A percentile compares a stretch with the other conserved stretches of the same genome.
phyloP scores from a whole-genome alignment of 2,113 vertebrate species.

The Morphnarchus princeps region DNA sequence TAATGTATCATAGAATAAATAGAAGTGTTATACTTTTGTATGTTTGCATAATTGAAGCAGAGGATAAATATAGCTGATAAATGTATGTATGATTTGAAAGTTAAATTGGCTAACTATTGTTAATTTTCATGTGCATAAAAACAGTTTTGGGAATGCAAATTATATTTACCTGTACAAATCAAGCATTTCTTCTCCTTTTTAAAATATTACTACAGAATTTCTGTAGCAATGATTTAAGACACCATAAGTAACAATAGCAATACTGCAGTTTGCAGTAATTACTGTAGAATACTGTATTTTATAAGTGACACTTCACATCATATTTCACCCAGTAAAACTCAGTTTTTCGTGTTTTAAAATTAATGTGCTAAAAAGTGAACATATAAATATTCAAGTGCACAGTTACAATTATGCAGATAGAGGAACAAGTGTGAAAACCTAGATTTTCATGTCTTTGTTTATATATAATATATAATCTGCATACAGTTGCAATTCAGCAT shows the following conservation, averaged over 20 bases:
- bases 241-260: neutral
- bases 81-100: neutral
- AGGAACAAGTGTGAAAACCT: neutral
- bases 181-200: neutral
- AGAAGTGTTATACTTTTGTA: neutral
- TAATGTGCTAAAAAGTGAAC: neutral
- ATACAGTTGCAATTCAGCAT: neutral
- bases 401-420: neutral
- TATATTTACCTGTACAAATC: neutral
- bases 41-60: neutral
- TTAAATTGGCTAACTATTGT: neutral
- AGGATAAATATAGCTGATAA: neutral
- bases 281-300: neutral
- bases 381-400: neutral
- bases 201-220: neutral
- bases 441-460: neutral
- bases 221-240: neutral
- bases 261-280: neutral
- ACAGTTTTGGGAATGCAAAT: neutral
- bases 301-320: neutral
- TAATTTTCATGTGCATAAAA: neutral
- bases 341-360: neutral
- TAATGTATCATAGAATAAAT: neutral
- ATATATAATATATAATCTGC: neutral
- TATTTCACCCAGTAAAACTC: neutral